Conservation (phyloP, 2,888 invertebrate species). For the Teleogryllus oceanicus region DNA sequence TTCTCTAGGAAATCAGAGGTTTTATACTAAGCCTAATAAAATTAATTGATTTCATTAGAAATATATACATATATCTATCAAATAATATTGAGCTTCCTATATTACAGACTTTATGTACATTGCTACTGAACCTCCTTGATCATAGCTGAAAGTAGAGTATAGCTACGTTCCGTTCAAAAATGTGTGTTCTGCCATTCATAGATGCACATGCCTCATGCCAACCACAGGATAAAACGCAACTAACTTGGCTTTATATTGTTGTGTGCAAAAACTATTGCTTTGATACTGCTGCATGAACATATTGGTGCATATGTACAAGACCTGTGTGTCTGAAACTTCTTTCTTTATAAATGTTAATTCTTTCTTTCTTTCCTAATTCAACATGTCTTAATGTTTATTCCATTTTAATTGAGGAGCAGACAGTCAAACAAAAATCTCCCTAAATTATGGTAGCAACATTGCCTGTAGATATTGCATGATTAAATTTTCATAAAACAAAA, state of each 20-base stretch:
- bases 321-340: neutral
- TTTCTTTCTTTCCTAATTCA: too few species aligned
- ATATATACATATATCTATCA: neutral
- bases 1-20: constrained; percentile 6
- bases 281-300: neutral
- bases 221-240: neutral
- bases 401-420: too few species aligned
- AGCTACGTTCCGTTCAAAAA: neutral
- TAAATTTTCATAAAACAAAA: too few species aligned
- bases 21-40: constrained; percentile 1
- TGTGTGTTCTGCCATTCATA: neutral
- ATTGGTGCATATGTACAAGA: neutral
- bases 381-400: too few species aligned
- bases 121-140: neutral
- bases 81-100: constrained; percentile 18
- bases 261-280: neutral
- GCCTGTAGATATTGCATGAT: too few species aligned
- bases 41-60: neutral
- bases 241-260: constrained; percentile 2
- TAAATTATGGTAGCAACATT: too few species aligned
- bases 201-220: constrained; percentile 4
- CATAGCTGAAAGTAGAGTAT: neutral
- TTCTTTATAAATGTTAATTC: too few species aligned
- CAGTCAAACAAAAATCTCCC: too few species aligned
- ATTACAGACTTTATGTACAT: neutral